These are phyloP conservation scores for Drosophila niveifrons DNA, from an alignment of 2,888 invertebrate genomes.

Conservation along the genomic window DNA sequence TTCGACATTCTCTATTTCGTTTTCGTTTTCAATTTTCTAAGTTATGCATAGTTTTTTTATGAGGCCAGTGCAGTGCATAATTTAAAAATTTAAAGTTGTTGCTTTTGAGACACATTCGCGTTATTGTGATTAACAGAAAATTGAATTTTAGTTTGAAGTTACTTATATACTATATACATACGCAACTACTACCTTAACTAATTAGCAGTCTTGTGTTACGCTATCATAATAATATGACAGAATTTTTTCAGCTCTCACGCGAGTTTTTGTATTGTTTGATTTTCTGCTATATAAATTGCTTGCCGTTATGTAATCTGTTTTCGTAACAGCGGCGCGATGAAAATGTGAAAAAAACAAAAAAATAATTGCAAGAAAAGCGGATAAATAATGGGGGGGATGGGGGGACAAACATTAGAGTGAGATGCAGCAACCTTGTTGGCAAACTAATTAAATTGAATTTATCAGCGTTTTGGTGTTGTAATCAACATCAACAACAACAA, in stretches of 20 bases:
- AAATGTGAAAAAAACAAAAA: conserved; percentile 12
- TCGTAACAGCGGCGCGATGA: conserved; percentile 71
- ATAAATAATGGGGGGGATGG: conserved; percentile 12
- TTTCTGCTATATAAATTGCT: conserved; percentile 31
- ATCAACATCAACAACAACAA: conserved; percentile 3
- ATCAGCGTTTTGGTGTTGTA: conserved; percentile 34
- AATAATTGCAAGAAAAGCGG: conserved; percentile 55
- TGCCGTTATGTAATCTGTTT: conserved; percentile 78
- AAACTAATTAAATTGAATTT: conserved; percentile 43
- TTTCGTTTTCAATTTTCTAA: conserved; percentile 5
- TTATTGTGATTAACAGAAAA: background rate
- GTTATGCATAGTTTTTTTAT: conserved; percentile 25
- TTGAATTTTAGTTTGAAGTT: background rate
- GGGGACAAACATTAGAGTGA: conserved; percentile 25
- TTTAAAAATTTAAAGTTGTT: background rate
- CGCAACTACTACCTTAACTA: conserved; percentile 10
- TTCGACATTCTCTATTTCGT: background rate
- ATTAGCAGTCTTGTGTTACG: conserved; percentile 35
- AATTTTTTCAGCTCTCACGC: conserved; percentile 45
- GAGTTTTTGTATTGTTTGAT: conserved; percentile 38
- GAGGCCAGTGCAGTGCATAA: conserved; percentile 13
- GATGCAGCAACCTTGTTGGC: conserved; percentile 38
- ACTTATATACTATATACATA: conserved; percentile 6
- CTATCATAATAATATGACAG: conserved; percentile 33
- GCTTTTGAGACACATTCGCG: background rate